A percentile compares a stretch with the other conserved stretches of the same genome.
These are phyloP conservation scores for Saturnia pavonia DNA, from an alignment of 2,888 invertebrate species.

Conservation along the genomic window DNA sequence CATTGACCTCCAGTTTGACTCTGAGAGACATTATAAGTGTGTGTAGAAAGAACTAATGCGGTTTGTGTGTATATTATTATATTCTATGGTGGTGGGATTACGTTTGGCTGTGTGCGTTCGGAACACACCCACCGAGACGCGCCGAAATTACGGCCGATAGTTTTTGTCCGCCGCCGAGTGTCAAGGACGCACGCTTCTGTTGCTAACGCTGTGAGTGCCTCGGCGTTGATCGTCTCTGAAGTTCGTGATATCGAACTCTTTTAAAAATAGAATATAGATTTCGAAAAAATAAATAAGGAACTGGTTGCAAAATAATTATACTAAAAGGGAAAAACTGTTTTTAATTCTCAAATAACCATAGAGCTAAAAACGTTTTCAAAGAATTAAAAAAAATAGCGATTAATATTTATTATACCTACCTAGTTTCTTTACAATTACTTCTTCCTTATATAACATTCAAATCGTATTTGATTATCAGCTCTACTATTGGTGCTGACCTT, in stretches of 20 bases:
- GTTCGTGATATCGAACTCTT: constrained; percentile 19
- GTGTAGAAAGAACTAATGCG: constrained; percentile 24
- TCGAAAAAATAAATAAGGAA: constrained; percentile 8
- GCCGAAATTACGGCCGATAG: constrained; percentile 71
- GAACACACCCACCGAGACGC: constrained; percentile 73
- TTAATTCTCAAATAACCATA: not conserved
- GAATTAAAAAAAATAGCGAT: not conserved
- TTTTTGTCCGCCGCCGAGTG: constrained; percentile 76
- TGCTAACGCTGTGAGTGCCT: constrained; percentile 39
- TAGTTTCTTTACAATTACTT: not conserved
- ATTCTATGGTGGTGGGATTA: constrained; percentile 52
- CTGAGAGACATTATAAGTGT: constrained; percentile 25
- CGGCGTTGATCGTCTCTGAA: constrained; percentile 12
- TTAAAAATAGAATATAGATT: constrained; percentile 18
- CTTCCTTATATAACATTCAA: not conserved
- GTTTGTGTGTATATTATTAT: constrained; percentile 26
- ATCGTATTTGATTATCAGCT: constrained; percentile 10
- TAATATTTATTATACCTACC: not conserved
- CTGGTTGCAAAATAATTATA: not conserved
- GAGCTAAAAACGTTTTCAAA: not conserved
- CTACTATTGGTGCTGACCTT: constrained; percentile 34
- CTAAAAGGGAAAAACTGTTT: not conserved
- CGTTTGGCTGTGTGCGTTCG: constrained; percentile 48
- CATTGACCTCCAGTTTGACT: constrained; percentile 34
- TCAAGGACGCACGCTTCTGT: constrained; percentile 74